phyloP scores from a whole-genome alignment of 2,888 invertebrate species.

The Drosophila imparisetae region DNA sequence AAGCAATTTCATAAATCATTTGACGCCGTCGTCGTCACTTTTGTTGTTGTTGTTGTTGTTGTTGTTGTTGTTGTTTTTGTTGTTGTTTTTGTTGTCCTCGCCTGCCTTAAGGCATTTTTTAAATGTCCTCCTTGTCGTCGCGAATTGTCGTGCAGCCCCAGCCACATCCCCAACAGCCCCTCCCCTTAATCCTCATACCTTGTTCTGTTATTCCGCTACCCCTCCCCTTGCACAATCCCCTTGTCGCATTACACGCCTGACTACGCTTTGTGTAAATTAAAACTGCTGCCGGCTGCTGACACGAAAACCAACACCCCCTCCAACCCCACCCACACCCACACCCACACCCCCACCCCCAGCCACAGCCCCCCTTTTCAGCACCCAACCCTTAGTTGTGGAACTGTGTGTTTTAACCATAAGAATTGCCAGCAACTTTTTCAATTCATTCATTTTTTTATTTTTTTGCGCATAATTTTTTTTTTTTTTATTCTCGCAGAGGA shows the following conservation, averaged over 20 bases:
- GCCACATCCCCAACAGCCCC: not conserved
- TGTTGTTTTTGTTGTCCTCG: slow-evolving; percentile 8
- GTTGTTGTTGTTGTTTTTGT: slow-evolving; percentile 7
- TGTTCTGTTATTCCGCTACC: not conserved
- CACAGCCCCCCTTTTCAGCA: not conserved
- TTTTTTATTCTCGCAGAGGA: slow-evolving; percentile 69
- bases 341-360: not conserved
- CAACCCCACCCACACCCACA: not conserved
- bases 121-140: slow-evolving; percentile 65
- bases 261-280: slow-evolving; percentile 81
- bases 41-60: not conserved
- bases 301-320: slow-evolving; percentile 18
- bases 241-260: slow-evolving; percentile 75
- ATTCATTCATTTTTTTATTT: slow-evolving; percentile 10
- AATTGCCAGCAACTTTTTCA: slow-evolving; percentile 49
- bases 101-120: slow-evolving; percentile 76
- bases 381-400: not conserved
- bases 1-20: slow-evolving; percentile 84
- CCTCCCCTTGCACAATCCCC: slow-evolving; percentile 4
- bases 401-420: slow-evolving; percentile 36
- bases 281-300: slow-evolving; percentile 69
- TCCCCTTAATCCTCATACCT: not conserved
- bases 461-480: slow-evolving; percentile 18
- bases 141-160: slow-evolving; percentile 28
- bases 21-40: slow-evolving; percentile 65